A percentile compares a stretch with the other conserved stretches of the same genome.
Evolutionary conservation across 35 echinoderm and acorn worm species (phyloP).

Genomic region (Ophioderma brevispina): DNA sequence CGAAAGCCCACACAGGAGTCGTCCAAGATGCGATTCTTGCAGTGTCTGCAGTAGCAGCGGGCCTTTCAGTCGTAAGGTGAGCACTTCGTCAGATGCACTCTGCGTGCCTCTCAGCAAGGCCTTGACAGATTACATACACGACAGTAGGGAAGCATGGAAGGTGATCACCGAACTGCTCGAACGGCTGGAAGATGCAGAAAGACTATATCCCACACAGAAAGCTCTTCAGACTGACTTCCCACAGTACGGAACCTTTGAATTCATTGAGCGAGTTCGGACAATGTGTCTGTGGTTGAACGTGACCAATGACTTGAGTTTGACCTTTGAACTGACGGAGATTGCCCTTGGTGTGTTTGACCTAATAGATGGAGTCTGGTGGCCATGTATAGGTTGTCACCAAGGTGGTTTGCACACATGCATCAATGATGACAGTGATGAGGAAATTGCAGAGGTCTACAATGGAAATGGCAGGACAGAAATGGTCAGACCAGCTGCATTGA

Average conservation of each 20-base stretch:
- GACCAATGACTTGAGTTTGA: conserved; percentile 85
- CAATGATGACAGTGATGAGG: conserved; percentile 15
- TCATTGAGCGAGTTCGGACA: conserved; percentile 56
- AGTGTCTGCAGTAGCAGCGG: background rate
- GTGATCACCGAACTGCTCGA: conserved; percentile 49
- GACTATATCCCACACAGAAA: conserved; percentile 77
- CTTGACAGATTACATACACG: conserved; percentile 51
- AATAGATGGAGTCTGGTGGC: conserved; percentile 66
- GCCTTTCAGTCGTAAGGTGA: conserved; percentile 1
- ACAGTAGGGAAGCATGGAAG: conserved; percentile 64
- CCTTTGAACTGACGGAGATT: conserved; percentile 54
- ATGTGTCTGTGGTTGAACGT: conserved; percentile 91
- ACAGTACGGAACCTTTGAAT: conserved; percentile 25
- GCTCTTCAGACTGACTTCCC: conserved; percentile 66
- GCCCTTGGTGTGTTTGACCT: conserved; percentile 80
- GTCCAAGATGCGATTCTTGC: conserved; percentile 4
- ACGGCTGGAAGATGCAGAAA: conserved; percentile 65
- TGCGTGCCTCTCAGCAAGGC: conserved; percentile 79
- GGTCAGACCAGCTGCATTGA: conserved; percentile 34
- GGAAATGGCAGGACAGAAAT: background rate
- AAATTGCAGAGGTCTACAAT: background rate
- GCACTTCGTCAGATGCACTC: conserved; percentile 21
- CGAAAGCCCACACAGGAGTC: too few species aligned
- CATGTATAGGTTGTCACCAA: conserved; percentile 1
- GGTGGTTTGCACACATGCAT: background rate